Base-by-base conservation (phyloP, 2,797 vertebrate genomes). In the Rhinichthys osculus region DNA sequence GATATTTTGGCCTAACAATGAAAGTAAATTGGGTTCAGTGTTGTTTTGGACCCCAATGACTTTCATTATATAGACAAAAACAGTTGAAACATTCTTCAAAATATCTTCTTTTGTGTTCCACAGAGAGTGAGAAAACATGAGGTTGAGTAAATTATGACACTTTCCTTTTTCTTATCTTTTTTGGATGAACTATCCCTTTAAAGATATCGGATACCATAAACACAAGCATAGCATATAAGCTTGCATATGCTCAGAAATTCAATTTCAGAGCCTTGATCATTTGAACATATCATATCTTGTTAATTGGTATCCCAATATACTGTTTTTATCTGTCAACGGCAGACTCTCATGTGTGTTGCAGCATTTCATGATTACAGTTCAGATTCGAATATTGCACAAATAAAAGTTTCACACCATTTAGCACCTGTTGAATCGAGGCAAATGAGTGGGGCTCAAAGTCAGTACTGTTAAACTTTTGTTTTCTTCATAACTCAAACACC, bases 391-490 rank as follows among this genome's bases (percentile, higher is more conserved):
- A 44, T 69, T 78, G 50, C 76, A 62, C 64, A 71, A 62, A 78
- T 78, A n/a, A 35, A 69, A 42, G 50, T 70, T 54, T 67, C 23
- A 67, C 30, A n/a, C 23, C 59, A n/a, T 77, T 35, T 38, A 52
- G 57, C 57, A 54, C 47, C 72, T 19, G 81, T 44, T 64, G 14
- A 83, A 62, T 50, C 16, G 57, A 67, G 78, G 13, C 62, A 69
- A 52, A 81, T 17, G 11, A 50, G 78, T 69, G 44, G 17, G 77
- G 38, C 57, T 78, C 38, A 30, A 62, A 78, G 38, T 64, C 38
- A 6, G 33, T 69, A 70, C 47, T 54, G 66, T 81, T 81, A 81
- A 81, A 38, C 79, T 30, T 47, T 5, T 79, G 13, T 14, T 47
- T 50, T 47, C 21, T 40, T 52, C 52, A 57, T 44, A 42, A 84